Evolutionary conservation across 2,888 invertebrate genomes (phyloP).

Genomic region (Acronicta psi): DNA sequence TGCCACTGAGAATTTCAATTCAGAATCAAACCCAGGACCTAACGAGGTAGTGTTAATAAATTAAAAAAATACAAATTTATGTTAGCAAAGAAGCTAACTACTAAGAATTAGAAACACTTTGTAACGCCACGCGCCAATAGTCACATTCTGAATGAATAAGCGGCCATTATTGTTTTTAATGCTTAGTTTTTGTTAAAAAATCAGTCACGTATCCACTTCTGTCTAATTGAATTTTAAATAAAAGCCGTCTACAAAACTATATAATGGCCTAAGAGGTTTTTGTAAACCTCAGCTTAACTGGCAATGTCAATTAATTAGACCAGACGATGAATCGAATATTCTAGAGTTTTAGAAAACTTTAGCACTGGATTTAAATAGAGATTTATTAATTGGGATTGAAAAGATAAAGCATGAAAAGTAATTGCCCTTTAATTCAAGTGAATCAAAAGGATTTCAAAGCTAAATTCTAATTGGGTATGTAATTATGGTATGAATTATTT

Average conservation of each 20-base stretch:
- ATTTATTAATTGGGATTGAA: slow-evolving; percentile 9
- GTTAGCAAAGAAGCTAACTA: slow-evolving; percentile 4
- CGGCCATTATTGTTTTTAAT: slow-evolving; percentile 5
- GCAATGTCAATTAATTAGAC: slow-evolving; percentile 11
- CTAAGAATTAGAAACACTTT: slow-evolving; percentile 25
- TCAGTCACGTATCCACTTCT: slow-evolving; percentile 64
- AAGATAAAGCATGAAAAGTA: not conserved
- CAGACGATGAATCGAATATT: slow-evolving; percentile 9
- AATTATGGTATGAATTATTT: not conserved
- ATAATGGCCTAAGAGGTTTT: slow-evolving; percentile 10
- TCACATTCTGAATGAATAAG: slow-evolving; percentile 51
- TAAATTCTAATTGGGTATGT: slow-evolving; percentile 1
- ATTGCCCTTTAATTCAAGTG: not conserved
- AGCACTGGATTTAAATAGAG: not conserved
- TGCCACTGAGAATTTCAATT: too few relatives aligned
- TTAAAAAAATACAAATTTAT: too few relatives aligned
- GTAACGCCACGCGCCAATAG: slow-evolving; percentile 51
- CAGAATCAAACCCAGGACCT: too few relatives aligned
- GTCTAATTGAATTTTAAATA: slow-evolving; percentile 70
- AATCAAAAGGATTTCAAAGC: not conserved
- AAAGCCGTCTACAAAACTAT: slow-evolving; percentile 20
- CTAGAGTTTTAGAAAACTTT: slow-evolving; percentile 4
- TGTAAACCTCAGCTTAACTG: slow-evolving; percentile 3
- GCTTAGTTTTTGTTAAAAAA: slow-evolving; percentile 40
- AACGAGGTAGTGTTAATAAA: too few relatives aligned